Evolutionary conservation across 2,888 invertebrate genomes (phyloP).

Genomic region (Agriopis aurantiaria): DNA sequence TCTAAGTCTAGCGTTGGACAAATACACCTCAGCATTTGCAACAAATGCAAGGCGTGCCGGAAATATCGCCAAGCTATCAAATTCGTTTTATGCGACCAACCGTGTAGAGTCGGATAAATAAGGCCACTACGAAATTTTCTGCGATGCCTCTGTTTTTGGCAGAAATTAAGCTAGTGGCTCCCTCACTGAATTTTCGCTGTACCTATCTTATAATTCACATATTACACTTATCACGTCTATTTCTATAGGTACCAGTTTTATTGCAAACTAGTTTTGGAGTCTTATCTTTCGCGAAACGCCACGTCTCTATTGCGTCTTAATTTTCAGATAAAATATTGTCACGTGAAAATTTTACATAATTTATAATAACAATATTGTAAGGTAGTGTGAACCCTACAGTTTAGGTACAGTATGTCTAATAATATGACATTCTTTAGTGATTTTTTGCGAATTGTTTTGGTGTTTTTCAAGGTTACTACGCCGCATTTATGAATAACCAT

Average conservation of each 20-base stretch:
- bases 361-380: background rate
- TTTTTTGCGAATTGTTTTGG: no score
- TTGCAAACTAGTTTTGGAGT: conserved; percentile 25
- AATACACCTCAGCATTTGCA: background rate
- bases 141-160: no score
- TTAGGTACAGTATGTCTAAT: background rate
- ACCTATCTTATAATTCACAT: conserved; percentile 25
- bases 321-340: conserved; percentile 29
- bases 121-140: background rate
- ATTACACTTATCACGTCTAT: conserved; percentile 45
- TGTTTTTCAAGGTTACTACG: no score
- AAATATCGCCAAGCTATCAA: conserved; percentile 53
- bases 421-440: no score
- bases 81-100: conserved; percentile 49
- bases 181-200: background rate
- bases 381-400: no score
- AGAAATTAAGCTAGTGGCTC: no score
- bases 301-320: conserved; percentile 41
- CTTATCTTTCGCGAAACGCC: conserved; percentile 31
- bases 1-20: background rate
- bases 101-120: background rate
- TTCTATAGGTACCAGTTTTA: conserved; percentile 42
- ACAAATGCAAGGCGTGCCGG: conserved; percentile 62
- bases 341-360: conserved; percentile 19
- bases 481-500: no score